These are phyloP conservation scores for Drosophila paracracens DNA, from an alignment of 2,888 invertebrate genomes.

Conservation along the genomic window DNA sequence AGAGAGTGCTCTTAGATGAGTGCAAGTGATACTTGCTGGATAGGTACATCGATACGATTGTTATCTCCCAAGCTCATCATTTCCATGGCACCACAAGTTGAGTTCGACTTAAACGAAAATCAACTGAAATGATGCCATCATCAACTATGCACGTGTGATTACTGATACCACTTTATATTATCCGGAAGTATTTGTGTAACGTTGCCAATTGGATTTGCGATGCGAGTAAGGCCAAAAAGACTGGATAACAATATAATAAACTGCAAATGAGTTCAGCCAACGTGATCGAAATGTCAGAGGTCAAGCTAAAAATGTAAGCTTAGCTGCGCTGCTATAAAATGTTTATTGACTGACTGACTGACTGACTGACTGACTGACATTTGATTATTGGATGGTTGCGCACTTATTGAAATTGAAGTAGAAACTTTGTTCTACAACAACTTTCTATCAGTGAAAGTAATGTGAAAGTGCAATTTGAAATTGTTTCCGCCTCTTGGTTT, in stretches of 20 bases:
- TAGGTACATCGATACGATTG: background rate
- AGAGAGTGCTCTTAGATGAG: constrained; percentile 21
- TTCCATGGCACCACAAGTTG: constrained; percentile 48
- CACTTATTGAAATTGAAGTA: background rate
- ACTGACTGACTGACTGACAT: background rate
- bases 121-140: constrained; percentile 32
- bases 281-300: constrained; percentile 32
- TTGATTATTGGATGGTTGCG: background rate
- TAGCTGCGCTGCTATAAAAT: background rate
- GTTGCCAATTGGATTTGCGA: constrained; percentile 64
- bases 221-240: constrained; percentile 47
- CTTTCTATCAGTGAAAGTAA: background rate
- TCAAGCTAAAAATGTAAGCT: background rate
- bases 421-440: background rate
- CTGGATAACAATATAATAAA: constrained; percentile 54
- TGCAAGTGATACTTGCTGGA: constrained; percentile 9
- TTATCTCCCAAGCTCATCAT: constrained; percentile 9
- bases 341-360: background rate
- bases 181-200: constrained; percentile 68
- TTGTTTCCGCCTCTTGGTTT: background rate
- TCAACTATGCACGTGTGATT: constrained; percentile 12
- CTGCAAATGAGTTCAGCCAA: constrained; percentile 26
- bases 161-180: constrained; percentile 52
- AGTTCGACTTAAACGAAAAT: constrained; percentile 68
- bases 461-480: background rate